These are phyloP conservation scores for Pipa parva DNA, from an alignment of 2,113 vertebrate species.

Conservation along the genomic window DNA sequence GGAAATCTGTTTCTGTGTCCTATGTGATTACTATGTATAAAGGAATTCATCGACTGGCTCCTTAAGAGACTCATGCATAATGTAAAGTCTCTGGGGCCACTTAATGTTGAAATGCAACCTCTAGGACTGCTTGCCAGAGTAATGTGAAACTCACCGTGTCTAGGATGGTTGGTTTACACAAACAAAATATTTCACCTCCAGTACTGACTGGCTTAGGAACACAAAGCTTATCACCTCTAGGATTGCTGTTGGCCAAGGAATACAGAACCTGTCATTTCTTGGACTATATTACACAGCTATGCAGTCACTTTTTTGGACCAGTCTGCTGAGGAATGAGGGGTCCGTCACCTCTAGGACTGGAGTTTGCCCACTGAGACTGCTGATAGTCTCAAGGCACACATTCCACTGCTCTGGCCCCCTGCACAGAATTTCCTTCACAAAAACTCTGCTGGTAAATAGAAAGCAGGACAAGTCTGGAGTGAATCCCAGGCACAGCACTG, in stretches of 20 bases:
- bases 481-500: slow-evolving; percentile 6
- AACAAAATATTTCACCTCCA: slow-evolving; percentile 21
- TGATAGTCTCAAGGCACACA: slow-evolving; percentile 6
- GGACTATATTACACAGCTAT: slow-evolving; percentile 14
- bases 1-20: not conserved
- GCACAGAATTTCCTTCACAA: not conserved
- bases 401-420: not conserved
- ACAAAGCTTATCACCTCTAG: slow-evolving; percentile 25
- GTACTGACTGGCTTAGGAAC: slow-evolving; percentile 18
- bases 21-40: not conserved
- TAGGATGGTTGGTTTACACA: slow-evolving; percentile 2
- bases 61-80: not conserved
- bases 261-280: slow-evolving; percentile 16
- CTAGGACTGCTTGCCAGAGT: slow-evolving; percentile 11
- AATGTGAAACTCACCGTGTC: slow-evolving; percentile 5
- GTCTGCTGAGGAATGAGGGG: not conserved
- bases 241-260: slow-evolving; percentile 11
- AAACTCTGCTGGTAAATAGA: slow-evolving; percentile 10
- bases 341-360: slow-evolving; percentile 4
- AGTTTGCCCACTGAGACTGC: not conserved
- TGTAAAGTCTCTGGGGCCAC: not conserved
- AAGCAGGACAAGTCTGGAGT: slow-evolving; percentile 3
- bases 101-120: slow-evolving; percentile 3
- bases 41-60: not conserved
- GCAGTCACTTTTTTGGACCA: slow-evolving; percentile 22